Conservation (phyloP, 2,888 invertebrate genomes). For the Ctena decussata region DNA sequence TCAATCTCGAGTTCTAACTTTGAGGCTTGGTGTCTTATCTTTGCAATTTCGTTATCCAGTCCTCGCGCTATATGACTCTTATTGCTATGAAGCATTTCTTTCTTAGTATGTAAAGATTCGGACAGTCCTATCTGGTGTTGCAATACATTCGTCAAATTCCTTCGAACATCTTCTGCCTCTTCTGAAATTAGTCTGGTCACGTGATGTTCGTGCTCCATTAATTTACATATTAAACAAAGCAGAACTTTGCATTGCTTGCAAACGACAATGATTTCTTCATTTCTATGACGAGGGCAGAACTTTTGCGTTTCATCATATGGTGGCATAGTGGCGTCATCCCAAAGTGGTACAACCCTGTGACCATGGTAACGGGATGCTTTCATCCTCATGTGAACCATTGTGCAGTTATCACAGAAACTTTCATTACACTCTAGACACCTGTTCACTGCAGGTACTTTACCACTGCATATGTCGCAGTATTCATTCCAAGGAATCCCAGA, state of each 20-base stretch:
- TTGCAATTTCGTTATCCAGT: constrained; percentile 49
- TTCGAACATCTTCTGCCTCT: constrained; percentile 44
- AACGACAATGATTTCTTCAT: constrained; percentile 48
- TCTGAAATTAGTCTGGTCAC: constrained; percentile 56
- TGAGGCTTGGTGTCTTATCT: constrained; percentile 42
- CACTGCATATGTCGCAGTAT: constrained; percentile 49
- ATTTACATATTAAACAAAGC: constrained; percentile 50
- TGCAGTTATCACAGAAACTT: constrained; percentile 51
- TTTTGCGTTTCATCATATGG: neutral
- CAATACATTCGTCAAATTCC: constrained; percentile 31
- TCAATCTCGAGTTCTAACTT: constrained; percentile 52
- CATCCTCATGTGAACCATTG: constrained; percentile 57
- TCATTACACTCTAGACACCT: constrained; percentile 56
- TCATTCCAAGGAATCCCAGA: neutral
- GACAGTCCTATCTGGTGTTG: constrained; percentile 38
- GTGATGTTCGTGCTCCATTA: constrained; percentile 54
- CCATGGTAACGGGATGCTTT: constrained; percentile 59
- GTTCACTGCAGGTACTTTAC: constrained; percentile 34
- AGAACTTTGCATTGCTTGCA: constrained; percentile 49
- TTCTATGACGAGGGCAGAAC: constrained; percentile 48
- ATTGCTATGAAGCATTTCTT: constrained; percentile 27
- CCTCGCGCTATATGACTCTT: constrained; percentile 30
- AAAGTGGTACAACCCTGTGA: constrained; percentile 50
- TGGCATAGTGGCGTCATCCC: neutral
- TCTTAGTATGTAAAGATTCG: constrained; percentile 37